Evolutionary conservation across 1,140 invertebrate species (phyloP).

Genomic region (Drosophila melanogaster): Release_6_plus_ISO1_MT NT_033777.3:20608501-20609000

Average conservation of each 20-base stretch:
- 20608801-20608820: too few species aligned
- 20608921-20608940: conserved; percentile 82
- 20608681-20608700: conserved; percentile 69
- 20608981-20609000: conserved; percentile 82
- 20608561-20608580: neutral
- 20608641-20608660: conserved; percentile 84
- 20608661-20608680: conserved; percentile 81
- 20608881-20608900: conserved; percentile 51
- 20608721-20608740: conserved; percentile 89
- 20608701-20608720: conserved; percentile 74
- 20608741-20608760: conserved; percentile 85
- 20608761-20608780: conserved; percentile 61
- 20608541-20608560: neutral
- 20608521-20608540: conserved; percentile 84
- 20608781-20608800: neutral
- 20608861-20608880: neutral
- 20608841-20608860: neutral
- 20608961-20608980: conserved; percentile 87
- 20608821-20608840: neutral
- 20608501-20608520: conserved; percentile 77
- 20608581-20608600: neutral
- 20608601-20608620: conserved; percentile 1
- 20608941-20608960: conserved; percentile 87
- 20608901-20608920: conserved; percentile 79
- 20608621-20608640: conserved; percentile 71